Evolutionary conservation across 2,888 invertebrate genomes (phyloP).

Genomic region (Watsonalla cultraria): DNA sequence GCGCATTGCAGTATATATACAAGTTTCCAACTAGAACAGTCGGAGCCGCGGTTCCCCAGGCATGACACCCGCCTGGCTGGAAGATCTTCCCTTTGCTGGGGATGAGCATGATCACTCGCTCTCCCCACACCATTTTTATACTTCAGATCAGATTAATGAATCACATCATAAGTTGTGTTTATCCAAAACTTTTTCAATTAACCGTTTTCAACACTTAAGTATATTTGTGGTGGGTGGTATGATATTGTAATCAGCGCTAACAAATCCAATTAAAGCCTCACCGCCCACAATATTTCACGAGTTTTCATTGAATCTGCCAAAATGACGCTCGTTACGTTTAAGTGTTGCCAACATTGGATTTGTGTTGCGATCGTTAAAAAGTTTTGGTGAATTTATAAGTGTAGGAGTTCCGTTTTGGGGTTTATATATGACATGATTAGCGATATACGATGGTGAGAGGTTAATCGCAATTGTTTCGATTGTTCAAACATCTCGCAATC

Average conservation of each 20-base stretch:
- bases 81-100: no score
- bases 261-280: conserved; percentile 1
- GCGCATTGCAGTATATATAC: no score
- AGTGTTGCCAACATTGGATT: not conserved
- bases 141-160: no score
- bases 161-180: not conserved
- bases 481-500: no score
- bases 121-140: no score
- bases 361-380: not conserved
- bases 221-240: not conserved
- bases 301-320: conserved; percentile 1
- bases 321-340: not conserved
- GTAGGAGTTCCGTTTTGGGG: not conserved
- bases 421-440: not conserved
- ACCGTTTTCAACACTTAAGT: not conserved
- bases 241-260: not conserved
- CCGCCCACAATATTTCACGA: conserved; percentile 1
- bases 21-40: no score
- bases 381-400: not conserved
- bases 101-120: no score
- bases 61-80: no score
- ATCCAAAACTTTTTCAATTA: conserved; percentile 1
- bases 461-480: no score
- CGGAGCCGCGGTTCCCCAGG: no score
- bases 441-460: no score